Conservation (phyloP, 2,888 invertebrate species). For the Anodontia alba region DNA sequence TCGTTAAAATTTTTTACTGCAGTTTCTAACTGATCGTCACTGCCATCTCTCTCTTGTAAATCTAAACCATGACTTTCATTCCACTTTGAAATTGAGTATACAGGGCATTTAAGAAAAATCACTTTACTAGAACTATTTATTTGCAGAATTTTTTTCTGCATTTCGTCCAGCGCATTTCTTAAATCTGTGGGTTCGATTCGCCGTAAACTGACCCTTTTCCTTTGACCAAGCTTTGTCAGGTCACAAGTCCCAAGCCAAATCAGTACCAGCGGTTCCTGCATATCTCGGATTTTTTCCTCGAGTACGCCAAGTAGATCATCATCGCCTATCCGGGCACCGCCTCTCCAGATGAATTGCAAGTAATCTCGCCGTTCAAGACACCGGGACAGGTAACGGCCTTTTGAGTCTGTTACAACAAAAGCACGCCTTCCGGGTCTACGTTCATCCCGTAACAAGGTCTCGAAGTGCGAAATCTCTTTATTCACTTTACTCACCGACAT, state of each 20-base stretch:
- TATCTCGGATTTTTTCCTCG: not conserved
- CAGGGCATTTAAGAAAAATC: not conserved
- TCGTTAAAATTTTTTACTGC: conserved; percentile 3
- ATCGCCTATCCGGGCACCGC: conserved; percentile 16
- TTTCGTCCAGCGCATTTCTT: not conserved
- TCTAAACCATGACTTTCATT: conserved; percentile 1
- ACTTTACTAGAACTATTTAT: not conserved
- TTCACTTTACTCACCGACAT: conserved; percentile 12
- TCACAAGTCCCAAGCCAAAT: conserved; percentile 23
- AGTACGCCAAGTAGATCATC: not conserved
- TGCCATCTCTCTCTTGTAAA: not conserved
- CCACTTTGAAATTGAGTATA: conserved; percentile 9
- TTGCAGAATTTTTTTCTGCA: not conserved
- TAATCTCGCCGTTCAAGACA: conserved; percentile 3
- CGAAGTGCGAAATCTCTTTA: conserved; percentile 13
- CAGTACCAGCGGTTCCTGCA: conserved; percentile 5
- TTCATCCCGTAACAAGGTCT: not conserved
- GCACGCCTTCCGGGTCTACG: conserved; percentile 3
- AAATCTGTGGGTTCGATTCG: not conserved
- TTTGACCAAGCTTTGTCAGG: not conserved
- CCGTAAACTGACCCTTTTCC: too few relatives aligned
- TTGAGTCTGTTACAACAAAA: conserved; percentile 10
- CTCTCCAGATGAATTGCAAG: conserved; percentile 15
- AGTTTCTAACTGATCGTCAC: not conserved
- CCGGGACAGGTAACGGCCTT: conserved; percentile 2